These are phyloP conservation scores for Rugalucina vietnamica DNA, from an alignment of 2,888 invertebrate species.

Conservation along the genomic window DNA sequence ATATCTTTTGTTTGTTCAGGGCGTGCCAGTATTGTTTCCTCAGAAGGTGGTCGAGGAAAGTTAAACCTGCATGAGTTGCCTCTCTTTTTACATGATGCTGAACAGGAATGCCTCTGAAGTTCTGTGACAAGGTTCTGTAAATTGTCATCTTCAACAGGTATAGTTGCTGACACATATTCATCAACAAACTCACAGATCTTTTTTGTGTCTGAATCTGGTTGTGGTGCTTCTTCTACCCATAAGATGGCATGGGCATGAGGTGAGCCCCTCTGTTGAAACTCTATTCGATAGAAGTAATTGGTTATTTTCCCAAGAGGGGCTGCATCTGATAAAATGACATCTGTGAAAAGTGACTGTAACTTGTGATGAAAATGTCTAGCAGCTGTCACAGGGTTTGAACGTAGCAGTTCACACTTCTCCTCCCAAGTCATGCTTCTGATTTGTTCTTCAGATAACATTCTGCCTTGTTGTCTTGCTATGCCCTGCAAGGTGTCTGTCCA, in stretches of 20 bases:
- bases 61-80: background rate
- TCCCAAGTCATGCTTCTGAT: slow-evolving; percentile 55
- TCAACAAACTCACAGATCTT: slow-evolving; percentile 31
- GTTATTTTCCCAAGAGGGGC: slow-evolving; percentile 34
- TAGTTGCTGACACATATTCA: slow-evolving; percentile 14
- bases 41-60: slow-evolving; percentile 17
- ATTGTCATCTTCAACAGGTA: slow-evolving; percentile 12
- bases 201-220: slow-evolving; percentile 5
- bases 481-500: slow-evolving; percentile 64
- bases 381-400: slow-evolving; percentile 61
- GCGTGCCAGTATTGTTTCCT: background rate
- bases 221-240: slow-evolving; percentile 33
- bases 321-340: slow-evolving; percentile 41
- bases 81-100: slow-evolving; percentile 17
- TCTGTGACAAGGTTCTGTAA: slow-evolving; percentile 8
- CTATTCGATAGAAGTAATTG: slow-evolving; percentile 21
- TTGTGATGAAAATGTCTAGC: slow-evolving; percentile 32
- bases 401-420: slow-evolving; percentile 51
- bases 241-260: slow-evolving; percentile 17
- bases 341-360: slow-evolving; percentile 49
- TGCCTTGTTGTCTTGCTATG: slow-evolving; percentile 54
- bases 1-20: background rate
- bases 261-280: slow-evolving; percentile 10
- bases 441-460: slow-evolving; percentile 24
- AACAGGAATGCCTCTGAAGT: slow-evolving; percentile 13